Base-by-base conservation (phyloP, 2,113 vertebrate genomes). In the Erpornis zantholeuca region DNA sequence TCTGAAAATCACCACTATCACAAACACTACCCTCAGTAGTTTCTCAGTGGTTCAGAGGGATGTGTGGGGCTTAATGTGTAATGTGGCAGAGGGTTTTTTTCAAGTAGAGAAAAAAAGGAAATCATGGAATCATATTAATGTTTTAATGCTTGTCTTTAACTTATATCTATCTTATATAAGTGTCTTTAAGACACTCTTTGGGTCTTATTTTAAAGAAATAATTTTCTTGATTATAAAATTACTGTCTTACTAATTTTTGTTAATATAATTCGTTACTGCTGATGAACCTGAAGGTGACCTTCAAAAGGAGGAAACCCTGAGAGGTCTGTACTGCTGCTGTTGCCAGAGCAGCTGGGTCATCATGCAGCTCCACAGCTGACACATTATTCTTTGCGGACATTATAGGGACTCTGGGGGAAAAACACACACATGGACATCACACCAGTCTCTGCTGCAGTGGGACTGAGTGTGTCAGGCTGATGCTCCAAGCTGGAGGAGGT, bases 251-350 rank as follows among this genome's bases (percentile, higher is more conserved):
- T 82, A 35, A 31, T 80, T 77, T 91, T 72, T 28, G 28, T 75
- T 79, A 53, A 45, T 65, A 22, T 44, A 65, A 36, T 44, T 19
- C 1, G 1, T 52, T 88, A 52, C 12, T 82, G 36, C 45, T 88
- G 82, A 44, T 76, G 65, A 86, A 63, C 40, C 35, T 65, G 76
- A 83, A 81, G 72, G 72, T 92, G 86, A 91, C 80, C 80, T 94
- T 77, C 68, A 35, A 19, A 77, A 59, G n/a, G 19, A 82, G 40
- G 40, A 61, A 40, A 10, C 17, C 50, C n/a, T 35, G 44, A 57
- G n/a, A 2, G 3, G 36, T 54, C n/a, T 65, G 68, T 47, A 8
- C 23, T 10, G 82, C 38, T 27, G 20, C 44, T 73, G 54, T 9
- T 50, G 57, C 44, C 9, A 1, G 4, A 79, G 49, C 63, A 77